Evolutionary conservation across 2,888 invertebrate species (phyloP), one percentile per base, ranked within the genome.

Genomic region (Griposia aprilina): DNA sequence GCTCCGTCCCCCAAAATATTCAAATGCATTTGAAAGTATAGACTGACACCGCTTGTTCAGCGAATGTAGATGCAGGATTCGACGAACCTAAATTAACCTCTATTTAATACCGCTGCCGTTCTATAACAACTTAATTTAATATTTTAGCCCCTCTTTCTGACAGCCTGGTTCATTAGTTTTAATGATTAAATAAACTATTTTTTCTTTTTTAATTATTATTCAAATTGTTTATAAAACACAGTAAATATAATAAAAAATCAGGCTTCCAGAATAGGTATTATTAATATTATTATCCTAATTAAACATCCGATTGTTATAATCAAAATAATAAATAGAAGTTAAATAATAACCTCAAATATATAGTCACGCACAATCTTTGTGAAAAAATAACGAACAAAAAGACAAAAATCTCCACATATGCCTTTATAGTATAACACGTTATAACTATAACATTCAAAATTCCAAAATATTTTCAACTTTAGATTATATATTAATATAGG

Each of bases 301-400:
- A 66, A 71, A 72, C 55, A 82, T 72, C 70, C 50, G 30, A 75
- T 78, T 67, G 17, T 52, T 71, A 69, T 63, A 87, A 66, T 68
- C 72, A 67, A 80, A 62, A 60, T 75, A 74, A 69, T 73, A 78
- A 65, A 41, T 73, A 41, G 55, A 60, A 60, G 20, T 74, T 74
- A 78, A 41, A 74, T 80, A 30, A 50, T 78, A 80, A 81, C 79
- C 76, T 79, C 81, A 66, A 70, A 83, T 78, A 76, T 79, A 90
- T 91, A 90, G 92, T 93, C 90, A 93, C 94, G 95, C 95, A 95
- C 95, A 95, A 95, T 91, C 74, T 76, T 91, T 94, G 94, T 95
- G 94, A 94, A 94, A 62, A 88, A 17, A 67, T 70, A 76, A 75
- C 48, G 67, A 87, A 84, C 81, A 83, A 82, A 88, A 92, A 87